phyloP scores from a whole-genome alignment of 1,140 invertebrate species.

The Drosophila navojoa region DNA sequence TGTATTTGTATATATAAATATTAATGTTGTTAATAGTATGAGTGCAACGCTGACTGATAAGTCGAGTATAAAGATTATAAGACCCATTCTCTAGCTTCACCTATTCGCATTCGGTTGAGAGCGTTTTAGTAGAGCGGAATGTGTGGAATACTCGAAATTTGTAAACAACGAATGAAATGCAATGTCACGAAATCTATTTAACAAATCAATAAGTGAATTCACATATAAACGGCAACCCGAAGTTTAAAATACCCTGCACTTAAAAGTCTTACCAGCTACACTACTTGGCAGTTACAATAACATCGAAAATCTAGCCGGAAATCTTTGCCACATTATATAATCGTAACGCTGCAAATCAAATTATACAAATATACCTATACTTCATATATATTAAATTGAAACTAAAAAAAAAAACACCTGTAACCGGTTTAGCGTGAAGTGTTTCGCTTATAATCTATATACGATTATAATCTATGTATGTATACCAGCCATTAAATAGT shows the following conservation, averaged over 20 bases:
- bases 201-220: neutral
- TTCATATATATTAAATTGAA: too few species aligned
- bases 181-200: conserved; percentile 4
- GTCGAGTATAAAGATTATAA: conserved; percentile 25
- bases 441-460: too few species aligned
- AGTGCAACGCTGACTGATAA: conserved; percentile 10
- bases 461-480: too few species aligned
- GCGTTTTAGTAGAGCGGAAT: conserved; percentile 15
- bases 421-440: too few species aligned
- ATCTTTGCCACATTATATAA: too few species aligned
- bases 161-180: neutral
- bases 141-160: neutral
- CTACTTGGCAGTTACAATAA: too few species aligned
- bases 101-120: conserved; percentile 6
- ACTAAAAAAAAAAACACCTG: too few species aligned
- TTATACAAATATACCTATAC: too few species aligned
- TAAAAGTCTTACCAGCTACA: neutral
- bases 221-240: neutral
- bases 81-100: neutral
- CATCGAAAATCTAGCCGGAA: neutral
- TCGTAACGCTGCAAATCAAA: too few species aligned
- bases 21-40: neutral
- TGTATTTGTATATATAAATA: neutral
- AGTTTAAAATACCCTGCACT: neutral
- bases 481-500: too few species aligned